A percentile compares a stretch with the other conserved stretches of the same genome.
Conservation (phyloP, 2,888 invertebrate species). For the Pemphredon lugubris region DNA sequence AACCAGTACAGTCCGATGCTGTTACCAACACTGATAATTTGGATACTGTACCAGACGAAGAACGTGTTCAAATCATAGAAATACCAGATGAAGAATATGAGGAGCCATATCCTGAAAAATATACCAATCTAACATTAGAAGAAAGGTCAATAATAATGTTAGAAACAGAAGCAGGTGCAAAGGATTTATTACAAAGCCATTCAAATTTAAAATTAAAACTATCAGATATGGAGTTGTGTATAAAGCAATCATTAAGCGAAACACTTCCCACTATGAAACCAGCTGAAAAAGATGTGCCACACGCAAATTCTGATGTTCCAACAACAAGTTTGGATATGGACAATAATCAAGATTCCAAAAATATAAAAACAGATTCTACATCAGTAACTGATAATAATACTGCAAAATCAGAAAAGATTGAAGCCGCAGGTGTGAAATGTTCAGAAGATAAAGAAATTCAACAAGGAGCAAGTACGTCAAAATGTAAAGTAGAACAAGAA, state of each 20-base stretch:
- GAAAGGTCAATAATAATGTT: constrained; percentile 74
- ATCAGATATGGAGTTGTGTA: constrained; percentile 72
- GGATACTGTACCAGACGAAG: constrained; percentile 75
- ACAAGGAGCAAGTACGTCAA: constrained; percentile 4
- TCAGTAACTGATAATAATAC: background rate
- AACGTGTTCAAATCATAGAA: constrained; percentile 79
- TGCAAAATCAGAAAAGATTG: background rate
- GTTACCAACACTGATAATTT: constrained; percentile 45
- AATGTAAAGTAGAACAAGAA: constrained; percentile 11
- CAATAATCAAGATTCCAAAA: constrained; percentile 2
- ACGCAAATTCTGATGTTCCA: constrained; percentile 6
- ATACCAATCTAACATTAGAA: constrained; percentile 71
- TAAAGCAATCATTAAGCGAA: constrained; percentile 70
- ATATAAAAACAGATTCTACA: constrained; percentile 6
- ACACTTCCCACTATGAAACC: constrained; percentile 68
- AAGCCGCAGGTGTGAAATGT: background rate
- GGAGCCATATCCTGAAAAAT: constrained; percentile 74
- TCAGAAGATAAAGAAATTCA: background rate
- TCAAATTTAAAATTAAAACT: constrained; percentile 65
- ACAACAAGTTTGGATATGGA: background rate
- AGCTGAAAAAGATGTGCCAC: constrained; percentile 19
- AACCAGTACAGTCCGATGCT: constrained; percentile 15
- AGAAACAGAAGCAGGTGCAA: constrained; percentile 63
- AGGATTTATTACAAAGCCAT: constrained; percentile 48
- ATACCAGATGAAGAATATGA: constrained; percentile 77